Evolutionary conservation across 1,140 invertebrate species (phyloP), one percentile per base, ranked within the genome.

Genomic region (Eumeta japonica): DNA sequence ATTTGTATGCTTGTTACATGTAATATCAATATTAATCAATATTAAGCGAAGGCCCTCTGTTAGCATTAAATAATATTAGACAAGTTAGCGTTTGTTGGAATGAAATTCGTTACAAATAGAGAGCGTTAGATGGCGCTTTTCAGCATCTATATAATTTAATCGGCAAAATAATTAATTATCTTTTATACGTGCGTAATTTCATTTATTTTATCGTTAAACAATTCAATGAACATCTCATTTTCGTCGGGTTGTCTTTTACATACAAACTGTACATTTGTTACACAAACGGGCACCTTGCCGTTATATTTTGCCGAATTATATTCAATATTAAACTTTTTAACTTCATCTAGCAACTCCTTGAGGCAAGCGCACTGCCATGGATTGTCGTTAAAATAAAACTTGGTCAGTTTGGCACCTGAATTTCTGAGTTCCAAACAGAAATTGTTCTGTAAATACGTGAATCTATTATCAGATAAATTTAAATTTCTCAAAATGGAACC

Each of bases 321-420:
- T 3, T 41, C 20, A 13, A 72, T 55, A 9, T 37, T 32, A 16
- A 45, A 44, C 3, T 37, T 48, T 19, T 61, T 62, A 0, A 70
- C 48, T 45, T 73, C 68, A 11, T 51, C 43, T 1, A 70, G n/a
- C 7, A 66, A 24, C 17, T 64, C 52, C 16, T 41, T 45, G 4
- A 73, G 37, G 35, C 68, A 73, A 3, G 52, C 39, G 50, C 68
- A 73, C 16, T 73, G 65, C 65, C 65, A 70, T 2, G 68, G 68
- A 37, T 73, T 73, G 5, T 60, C 46, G n/a, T 58, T 53, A n/a
- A 73, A 63, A 28, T 52, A 58, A 34, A 70, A 65, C 17, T 64
- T 64, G 3, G 41, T 53, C 9, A 73, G 35, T 9, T 38, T 43
- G 0, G 43, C 52, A 2, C 65, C 64, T 11, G 58, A 62, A 35